Percentiles rank a stretch among this genome's conserved stretches.
phyloP scores from a whole-genome alignment of 2,888 invertebrate genomes.

The Nematopogon swammerdamellus region DNA sequence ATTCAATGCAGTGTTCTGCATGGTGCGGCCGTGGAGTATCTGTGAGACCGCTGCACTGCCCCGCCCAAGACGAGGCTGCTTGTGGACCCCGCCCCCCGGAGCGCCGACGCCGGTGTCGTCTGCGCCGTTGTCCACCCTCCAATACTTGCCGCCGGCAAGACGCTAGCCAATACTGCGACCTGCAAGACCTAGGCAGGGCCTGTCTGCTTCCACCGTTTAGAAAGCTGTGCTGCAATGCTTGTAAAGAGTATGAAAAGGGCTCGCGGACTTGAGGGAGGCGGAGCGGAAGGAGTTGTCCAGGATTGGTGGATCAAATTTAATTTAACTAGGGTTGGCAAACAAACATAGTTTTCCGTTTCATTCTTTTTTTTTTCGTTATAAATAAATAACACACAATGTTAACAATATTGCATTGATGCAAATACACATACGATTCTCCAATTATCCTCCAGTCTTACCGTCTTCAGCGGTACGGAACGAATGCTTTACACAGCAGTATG shows the following conservation, averaged over 20 bases:
- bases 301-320: no score
- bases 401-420: no score
- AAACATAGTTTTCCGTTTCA: no score
- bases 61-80: conserved; percentile 39
- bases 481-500: no score
- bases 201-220: conserved; percentile 57
- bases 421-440: no score
- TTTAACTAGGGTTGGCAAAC: no score
- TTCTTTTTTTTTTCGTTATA: no score
- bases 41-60: conserved; percentile 50
- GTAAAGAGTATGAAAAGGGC: conserved; percentile 17
- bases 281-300: no score
- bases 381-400: no score
- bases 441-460: no score
- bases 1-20: conserved; percentile 52
- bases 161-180: conserved; percentile 45
- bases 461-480: no score
- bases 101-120: conserved; percentile 49
- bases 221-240: conserved; percentile 58
- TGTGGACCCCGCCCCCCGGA: conserved; percentile 54
- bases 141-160: conserved; percentile 28
- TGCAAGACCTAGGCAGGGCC: conserved; percentile 44
- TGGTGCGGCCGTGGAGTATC: conserved; percentile 59
- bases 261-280: no score
- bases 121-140: conserved; percentile 26